Base-by-base conservation (phyloP, 2,797 vertebrate genomes). In the Babyrousa celebensis region DNA sequence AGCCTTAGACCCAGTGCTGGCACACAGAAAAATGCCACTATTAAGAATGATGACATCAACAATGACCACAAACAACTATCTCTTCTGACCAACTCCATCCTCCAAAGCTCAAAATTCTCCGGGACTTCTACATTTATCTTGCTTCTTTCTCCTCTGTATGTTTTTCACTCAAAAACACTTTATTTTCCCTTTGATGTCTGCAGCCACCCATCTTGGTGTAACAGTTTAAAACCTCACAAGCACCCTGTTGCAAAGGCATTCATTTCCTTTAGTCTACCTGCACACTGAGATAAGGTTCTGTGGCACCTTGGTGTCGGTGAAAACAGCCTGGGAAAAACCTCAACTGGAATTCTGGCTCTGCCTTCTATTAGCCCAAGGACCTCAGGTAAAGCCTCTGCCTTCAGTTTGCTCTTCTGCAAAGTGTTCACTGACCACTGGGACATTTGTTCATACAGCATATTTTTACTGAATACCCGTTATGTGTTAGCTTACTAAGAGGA, bases 91-190 rank as follows among this genome's bases (percentile, higher is more conserved):
- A 68, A 58, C 20, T 40, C 56, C n/a, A 32, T 10, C 54, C 36
- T 88, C 68, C 36, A 78, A 77, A 74, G 58, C 17, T 29, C 56
- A 62, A 84, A 77, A 78, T 29, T 68, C 83, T 60, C 52, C 65
- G 6, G 12, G 14, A 83, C 56, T 82, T 72, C 25, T 4, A 67
- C 43, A 70, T 32, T 82, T 68, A 43, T 27, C 32, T 80, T 82
- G 85, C 63, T 68, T 56, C 58, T 87, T 58, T 56, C 15, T 54
- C 63, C 63, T 88, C 29, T 12, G 4, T 65, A 48, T 48, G 65
- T 48, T 91, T 95, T 93, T 82, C 52, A 87, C 56, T 77, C 70
- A 93, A 70, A 78, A 75, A 83, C 14, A 78, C 16, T n/a, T n/a
- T 75, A 89, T 56, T 86, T 71, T n/a, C 91, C 56, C 63, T 86